Evolutionary conservation across 1,140 invertebrate species (phyloP), one percentile per base, ranked within the genome.

Genomic region (Nasonia giraulti): DNA sequence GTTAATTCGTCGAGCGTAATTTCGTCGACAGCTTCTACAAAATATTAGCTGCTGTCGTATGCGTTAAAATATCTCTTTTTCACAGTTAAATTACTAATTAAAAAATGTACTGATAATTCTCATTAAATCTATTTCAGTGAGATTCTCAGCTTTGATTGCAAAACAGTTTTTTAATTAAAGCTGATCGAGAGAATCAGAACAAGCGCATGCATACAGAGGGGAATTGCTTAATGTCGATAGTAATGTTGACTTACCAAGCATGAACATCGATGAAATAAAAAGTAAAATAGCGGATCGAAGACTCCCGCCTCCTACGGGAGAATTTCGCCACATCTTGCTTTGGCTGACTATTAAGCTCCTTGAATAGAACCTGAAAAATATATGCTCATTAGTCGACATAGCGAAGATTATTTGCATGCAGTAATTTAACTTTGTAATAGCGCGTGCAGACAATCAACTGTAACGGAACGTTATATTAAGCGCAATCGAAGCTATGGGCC

Each of bases 251-350:
- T 80, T 83, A 86, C 85, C 76, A 7, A 83, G 50, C 1, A 69
- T 62, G 33, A 78, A 74, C 8, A 69, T 31, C n/a, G 80, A 82
- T 69, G 75, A 82, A 69, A 82, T 50, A 12, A 82, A 40, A 77
- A 83, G 17, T 50, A 82, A 68, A 50, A 80, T 66, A 10, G 71
- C 81, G 17, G 37, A 50, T 66, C 55, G 69, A 37, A 68, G 47
- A 68, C 81, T 86, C 81, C 85, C 81, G 69, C 23, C 40, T 68
- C 14, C 62, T n/a, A 79, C 47, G 80, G 76, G 75, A 86, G 80
- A 44, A 23, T 66, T 68, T 71, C 40, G 55, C 68, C 68, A 80
- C 81, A 86, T 86, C 17, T 73, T 83, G 37, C 8, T 55, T 74
- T 86, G 5, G 3, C 80, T 86, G 23, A 23, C 74, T 20, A 44